These are phyloP conservation scores for Brachionus manjavacas DNA, from an alignment of 1,140 invertebrate genomes.

Conservation along the genomic window DNA sequence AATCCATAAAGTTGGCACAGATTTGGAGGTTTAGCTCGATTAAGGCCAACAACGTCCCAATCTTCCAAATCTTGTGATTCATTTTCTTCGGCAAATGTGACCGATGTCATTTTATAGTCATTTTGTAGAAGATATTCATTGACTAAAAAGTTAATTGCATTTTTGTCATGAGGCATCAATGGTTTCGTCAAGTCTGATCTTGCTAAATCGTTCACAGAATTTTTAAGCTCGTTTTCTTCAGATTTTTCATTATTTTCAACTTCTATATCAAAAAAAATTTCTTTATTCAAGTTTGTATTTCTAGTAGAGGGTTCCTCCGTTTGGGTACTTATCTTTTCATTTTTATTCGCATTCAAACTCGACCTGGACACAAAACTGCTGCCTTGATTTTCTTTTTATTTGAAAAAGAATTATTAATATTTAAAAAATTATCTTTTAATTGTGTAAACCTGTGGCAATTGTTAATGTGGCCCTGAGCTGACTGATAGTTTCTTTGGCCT, in stretches of 20 bases:
- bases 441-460: constrained; percentile 48
- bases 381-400: not conserved
- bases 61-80: constrained; percentile 83
- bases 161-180: constrained; percentile 66
- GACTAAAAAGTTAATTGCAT: constrained; percentile 78
- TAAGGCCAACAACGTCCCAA: constrained; percentile 80
- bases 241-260: not conserved
- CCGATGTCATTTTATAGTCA: constrained; percentile 79
- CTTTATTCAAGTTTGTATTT: not conserved
- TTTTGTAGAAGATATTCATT: constrained; percentile 77
- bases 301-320: not conserved
- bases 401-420: not conserved
- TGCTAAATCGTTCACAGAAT: not conserved
- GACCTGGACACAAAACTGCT: not conserved
- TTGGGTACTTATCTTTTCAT: not conserved
- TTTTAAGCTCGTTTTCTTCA: not conserved
- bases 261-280: not conserved
- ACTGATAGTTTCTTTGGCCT: constrained; percentile 79
- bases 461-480: constrained; percentile 75
- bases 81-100: constrained; percentile 87
- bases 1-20: constrained; percentile 73
- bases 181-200: constrained; percentile 45
- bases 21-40: constrained; percentile 74
- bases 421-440: not conserved
- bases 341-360: not conserved